These are phyloP conservation scores for Cosmia pyralina DNA, from an alignment of 2,888 invertebrate genomes.

Conservation along the genomic window DNA sequence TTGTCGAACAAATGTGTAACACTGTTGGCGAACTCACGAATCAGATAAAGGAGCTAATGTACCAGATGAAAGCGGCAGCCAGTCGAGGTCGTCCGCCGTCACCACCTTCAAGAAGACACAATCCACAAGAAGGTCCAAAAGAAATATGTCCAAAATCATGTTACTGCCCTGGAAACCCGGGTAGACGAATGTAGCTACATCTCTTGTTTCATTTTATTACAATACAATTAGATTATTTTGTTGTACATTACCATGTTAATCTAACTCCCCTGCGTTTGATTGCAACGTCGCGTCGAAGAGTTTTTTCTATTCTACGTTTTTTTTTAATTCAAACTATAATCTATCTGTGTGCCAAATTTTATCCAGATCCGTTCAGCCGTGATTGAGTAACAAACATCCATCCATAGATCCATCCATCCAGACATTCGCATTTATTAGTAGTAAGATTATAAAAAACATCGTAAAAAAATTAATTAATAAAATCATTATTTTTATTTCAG, in stretches of 20 bases:
- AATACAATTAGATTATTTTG: conserved; percentile 20
- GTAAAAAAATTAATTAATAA: conserved; percentile 12
- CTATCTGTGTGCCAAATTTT: too few relatives aligned
- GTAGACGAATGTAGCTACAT: conserved; percentile 16
- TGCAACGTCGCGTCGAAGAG: conserved; percentile 15
- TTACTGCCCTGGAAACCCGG: conserved; percentile 76
- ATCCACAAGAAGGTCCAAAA: conserved; percentile 55
- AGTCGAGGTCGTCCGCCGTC: background rate
- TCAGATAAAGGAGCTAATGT: conserved; percentile 72
- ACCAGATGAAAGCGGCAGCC: conserved; percentile 65
- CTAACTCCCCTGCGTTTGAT: conserved; percentile 8
- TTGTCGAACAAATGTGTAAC: conserved; percentile 73
- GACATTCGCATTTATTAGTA: too few relatives aligned
- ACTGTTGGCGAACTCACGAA: conserved; percentile 72
- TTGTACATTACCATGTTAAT: conserved; percentile 23
- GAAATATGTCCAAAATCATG: conserved; percentile 74
- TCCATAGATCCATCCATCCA: too few relatives aligned
- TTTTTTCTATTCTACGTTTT: conserved; percentile 4
- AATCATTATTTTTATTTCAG: conserved; percentile 32
- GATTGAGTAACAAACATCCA: too few relatives aligned
- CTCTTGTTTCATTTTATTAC: background rate
- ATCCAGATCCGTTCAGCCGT: too few relatives aligned
- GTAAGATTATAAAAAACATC: background rate
- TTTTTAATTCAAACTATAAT: background rate
- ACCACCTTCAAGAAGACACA: background rate